Evolutionary conservation across 2,888 invertebrate species (phyloP).

Genomic region (Sepiola atlantica): DNA sequence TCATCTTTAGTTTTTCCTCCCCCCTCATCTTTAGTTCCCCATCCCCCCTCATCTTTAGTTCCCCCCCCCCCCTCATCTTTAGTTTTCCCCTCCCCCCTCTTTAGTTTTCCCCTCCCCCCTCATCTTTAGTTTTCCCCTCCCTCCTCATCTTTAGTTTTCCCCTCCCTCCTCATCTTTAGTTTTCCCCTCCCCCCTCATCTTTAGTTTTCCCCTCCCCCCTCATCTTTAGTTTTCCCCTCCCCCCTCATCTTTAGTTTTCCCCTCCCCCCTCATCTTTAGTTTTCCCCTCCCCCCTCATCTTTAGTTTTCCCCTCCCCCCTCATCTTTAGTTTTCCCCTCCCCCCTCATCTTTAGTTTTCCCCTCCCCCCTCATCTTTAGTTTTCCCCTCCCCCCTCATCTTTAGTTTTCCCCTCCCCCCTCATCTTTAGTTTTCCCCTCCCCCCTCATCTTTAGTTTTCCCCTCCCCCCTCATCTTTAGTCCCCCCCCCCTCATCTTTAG

Average conservation of each 20-base stretch:
- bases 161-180: constrained; percentile 10
- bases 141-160: background rate
- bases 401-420: background rate
- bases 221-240: background rate
- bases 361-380: background rate
- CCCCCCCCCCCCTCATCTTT: constrained; percentile 2
- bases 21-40: too few relatives aligned
- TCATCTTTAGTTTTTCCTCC: background rate
- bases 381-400: background rate
- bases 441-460: background rate
- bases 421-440: background rate
- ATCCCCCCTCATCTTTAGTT: background rate
- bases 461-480: background rate
- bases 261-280: background rate
- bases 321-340: background rate
- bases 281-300: background rate
- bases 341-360: background rate
- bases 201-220: background rate
- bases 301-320: background rate
- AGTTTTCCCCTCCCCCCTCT: background rate
- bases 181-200: background rate
- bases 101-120: background rate
- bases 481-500: too few relatives aligned
- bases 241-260: background rate
- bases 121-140: background rate